Percentiles rank a stretch among this genome's conserved stretches.
Conservation (phyloP, 2,888 invertebrate species). For the Noctua fimbriata region DNA sequence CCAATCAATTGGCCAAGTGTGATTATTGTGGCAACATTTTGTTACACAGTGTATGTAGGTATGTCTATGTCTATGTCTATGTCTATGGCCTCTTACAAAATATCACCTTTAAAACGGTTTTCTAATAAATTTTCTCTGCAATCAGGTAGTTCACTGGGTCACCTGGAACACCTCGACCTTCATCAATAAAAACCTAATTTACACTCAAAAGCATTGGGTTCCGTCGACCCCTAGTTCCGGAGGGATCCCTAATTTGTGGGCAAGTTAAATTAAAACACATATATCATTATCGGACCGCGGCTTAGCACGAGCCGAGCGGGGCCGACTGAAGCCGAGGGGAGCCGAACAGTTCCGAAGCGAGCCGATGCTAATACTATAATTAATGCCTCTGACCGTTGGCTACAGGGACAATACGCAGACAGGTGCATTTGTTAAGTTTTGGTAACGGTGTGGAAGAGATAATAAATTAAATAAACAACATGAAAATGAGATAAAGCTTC, state of each 20-base stretch:
- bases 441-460: background rate
- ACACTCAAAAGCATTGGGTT: conserved; percentile 15
- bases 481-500: background rate
- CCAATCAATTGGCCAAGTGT: background rate
- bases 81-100: background rate
- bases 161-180: conserved; percentile 9
- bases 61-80: too few species aligned
- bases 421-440: background rate
- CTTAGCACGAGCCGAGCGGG: conserved; percentile 16
- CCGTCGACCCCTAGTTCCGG: background rate
- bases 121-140: conserved; percentile 1
- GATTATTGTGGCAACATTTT: background rate
- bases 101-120: background rate
- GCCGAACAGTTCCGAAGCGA: conserved; percentile 21
- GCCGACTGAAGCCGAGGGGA: conserved; percentile 6
- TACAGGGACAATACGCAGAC: conserved; percentile 17
- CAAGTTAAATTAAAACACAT: conserved; percentile 64
- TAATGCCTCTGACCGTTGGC: conserved; percentile 34
- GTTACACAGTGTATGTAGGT: too few species aligned
- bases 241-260: conserved; percentile 55
- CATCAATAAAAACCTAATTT: conserved; percentile 53
- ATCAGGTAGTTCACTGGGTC: conserved; percentile 16
- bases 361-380: conserved; percentile 62
- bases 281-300: conserved; percentile 64
- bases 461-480: background rate